Conservation (phyloP, 1,140 invertebrate species). For the Maconellicoccus hirsutus region DNA sequence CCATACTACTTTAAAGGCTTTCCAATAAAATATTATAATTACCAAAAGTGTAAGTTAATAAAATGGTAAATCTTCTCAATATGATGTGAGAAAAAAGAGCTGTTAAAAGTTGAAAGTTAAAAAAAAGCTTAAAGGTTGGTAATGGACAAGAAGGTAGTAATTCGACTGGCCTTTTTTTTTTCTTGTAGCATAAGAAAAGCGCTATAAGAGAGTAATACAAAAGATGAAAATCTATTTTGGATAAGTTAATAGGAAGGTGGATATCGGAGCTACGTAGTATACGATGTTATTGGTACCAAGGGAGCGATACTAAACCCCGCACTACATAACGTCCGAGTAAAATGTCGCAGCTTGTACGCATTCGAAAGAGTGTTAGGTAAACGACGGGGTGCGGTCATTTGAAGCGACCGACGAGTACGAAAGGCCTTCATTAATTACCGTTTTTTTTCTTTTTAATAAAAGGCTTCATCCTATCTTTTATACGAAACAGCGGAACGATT, state of each 20-base stretch:
- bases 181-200: not conserved
- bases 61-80: too few relatives aligned
- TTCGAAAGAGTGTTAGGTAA: not conserved
- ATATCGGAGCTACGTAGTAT: not conserved
- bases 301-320: not conserved
- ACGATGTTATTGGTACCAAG: conserved; percentile 4
- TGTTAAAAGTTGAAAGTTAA: not conserved
- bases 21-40: too few relatives aligned
- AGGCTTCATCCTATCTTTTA: not conserved
- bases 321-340: not conserved
- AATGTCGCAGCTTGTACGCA: conserved; percentile 7
- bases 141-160: not conserved
- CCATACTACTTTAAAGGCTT: too few relatives aligned
- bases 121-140: not conserved
- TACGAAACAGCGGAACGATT: not conserved
- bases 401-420: not conserved
- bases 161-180: not conserved
- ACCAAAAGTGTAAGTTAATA: too few relatives aligned
- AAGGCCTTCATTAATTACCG: not conserved
- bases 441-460: conserved; percentile 10
- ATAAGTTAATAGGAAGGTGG: not conserved
- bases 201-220: conserved; percentile 4
- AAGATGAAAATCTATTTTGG: conserved; percentile 9
- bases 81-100: not conserved
- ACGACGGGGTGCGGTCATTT: conserved; percentile 6